Conservation (phyloP, 2,797 vertebrate species). For the Paratrypauchen microcephalus region DNA sequence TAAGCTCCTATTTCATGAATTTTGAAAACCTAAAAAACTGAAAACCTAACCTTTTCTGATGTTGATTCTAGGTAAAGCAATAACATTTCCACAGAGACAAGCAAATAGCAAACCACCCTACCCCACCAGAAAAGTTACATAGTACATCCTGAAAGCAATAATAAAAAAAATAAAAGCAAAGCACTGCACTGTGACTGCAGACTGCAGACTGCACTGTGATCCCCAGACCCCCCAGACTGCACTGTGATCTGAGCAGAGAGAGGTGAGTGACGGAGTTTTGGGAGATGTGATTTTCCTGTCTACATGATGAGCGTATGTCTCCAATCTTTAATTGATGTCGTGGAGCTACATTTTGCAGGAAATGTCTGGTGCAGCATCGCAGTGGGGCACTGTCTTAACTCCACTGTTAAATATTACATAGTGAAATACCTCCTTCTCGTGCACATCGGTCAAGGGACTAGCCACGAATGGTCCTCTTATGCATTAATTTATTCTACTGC, state of each 20-base stretch:
- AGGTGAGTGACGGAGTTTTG: background rate
- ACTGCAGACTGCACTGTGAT: background rate
- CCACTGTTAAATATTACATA: slow-evolving; percentile 53
- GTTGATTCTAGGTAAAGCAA: no score
- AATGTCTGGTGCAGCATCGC: slow-evolving; percentile 29
- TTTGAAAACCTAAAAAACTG: no score
- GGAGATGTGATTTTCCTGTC: background rate
- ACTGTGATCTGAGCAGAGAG: background rate
- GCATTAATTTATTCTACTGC: slow-evolving; percentile 40
- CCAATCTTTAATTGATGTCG: slow-evolving; percentile 43
- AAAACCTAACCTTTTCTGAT: no score
- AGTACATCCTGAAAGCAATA: no score
- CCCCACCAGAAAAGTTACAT: no score
- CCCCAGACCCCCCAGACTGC: background rate
- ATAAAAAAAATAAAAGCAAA: no score
- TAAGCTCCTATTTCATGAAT: no score
- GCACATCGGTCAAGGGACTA: slow-evolving; percentile 19
- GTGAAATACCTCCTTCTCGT: slow-evolving; percentile 36
- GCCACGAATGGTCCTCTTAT: slow-evolving; percentile 26
- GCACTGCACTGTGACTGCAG: no score
- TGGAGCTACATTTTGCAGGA: slow-evolving; percentile 28
- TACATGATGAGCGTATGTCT: background rate
- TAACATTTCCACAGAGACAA: no score
- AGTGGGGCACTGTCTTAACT: slow-evolving; percentile 36
- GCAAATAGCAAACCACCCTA: no score